Percentiles rank a stretch among this genome's conserved stretches.
Evolutionary conservation across 2,113 vertebrate species (phyloP).

Genomic region (Thalassoma bifasciatum): DNA sequence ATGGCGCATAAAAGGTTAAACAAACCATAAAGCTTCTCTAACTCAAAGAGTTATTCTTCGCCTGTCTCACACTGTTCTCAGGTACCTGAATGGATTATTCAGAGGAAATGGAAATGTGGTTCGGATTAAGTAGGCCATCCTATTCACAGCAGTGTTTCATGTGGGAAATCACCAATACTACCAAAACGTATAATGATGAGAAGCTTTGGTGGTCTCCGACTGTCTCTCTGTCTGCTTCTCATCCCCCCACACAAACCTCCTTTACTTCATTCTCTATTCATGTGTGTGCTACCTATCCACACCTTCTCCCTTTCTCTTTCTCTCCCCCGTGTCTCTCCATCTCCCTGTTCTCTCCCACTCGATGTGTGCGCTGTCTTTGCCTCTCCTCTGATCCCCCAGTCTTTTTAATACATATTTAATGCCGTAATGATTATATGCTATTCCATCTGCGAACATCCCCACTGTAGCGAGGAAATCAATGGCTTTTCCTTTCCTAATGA

Average conservation of each 20-base stretch:
- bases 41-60: conserved; percentile 20
- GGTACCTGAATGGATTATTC: conserved; percentile 57
- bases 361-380: conserved; percentile 42
- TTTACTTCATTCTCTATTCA: conserved; percentile 9
- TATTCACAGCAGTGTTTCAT: conserved; percentile 62
- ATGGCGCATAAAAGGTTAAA: too few species aligned
- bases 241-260: conserved; percentile 11
- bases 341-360: conserved; percentile 22
- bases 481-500: conserved; percentile 70
- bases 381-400: conserved; percentile 73
- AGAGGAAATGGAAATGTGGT: conserved; percentile 49
- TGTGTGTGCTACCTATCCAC: conserved; percentile 28
- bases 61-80: conserved; percentile 3
- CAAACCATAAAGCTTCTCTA: background rate
- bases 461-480: conserved; percentile 68
- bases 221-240: conserved; percentile 31
- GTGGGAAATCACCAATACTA: conserved; percentile 62
- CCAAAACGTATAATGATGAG: conserved; percentile 62
- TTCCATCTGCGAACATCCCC: conserved; percentile 69
- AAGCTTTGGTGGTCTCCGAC: conserved; percentile 16
- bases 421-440: conserved; percentile 75
- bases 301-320: conserved; percentile 5
- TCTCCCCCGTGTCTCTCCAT: background rate
- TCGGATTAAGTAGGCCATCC: conserved; percentile 61
- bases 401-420: conserved; percentile 84